Conservation (phyloP, 2,113 vertebrate genomes). For the Lonchura striata region DNA sequence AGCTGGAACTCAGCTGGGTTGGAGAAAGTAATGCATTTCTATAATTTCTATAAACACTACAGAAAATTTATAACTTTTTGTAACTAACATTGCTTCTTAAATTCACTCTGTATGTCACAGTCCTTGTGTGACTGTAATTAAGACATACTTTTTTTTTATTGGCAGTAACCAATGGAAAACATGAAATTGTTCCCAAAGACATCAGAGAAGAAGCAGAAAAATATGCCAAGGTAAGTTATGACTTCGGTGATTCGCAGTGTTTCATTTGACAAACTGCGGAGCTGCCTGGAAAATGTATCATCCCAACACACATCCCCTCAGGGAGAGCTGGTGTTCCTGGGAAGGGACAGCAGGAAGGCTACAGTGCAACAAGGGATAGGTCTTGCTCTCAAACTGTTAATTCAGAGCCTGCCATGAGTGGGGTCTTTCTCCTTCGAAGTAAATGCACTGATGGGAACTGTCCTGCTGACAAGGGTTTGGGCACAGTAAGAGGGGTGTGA, state of each 20-base stretch:
- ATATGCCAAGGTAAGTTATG: constrained; percentile 90
- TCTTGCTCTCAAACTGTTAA: not conserved
- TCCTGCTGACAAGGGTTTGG: not conserved
- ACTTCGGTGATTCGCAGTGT: not conserved
- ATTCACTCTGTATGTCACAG: not conserved
- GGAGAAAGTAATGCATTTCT: constrained; percentile 86
- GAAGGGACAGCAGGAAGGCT: not conserved
- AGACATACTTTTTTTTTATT: not conserved
- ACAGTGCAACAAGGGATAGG: not conserved
- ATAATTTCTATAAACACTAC: not conserved
- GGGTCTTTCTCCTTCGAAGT: not conserved
- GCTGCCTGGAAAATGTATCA: not conserved
- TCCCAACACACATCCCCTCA: not conserved
- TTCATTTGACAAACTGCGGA: not conserved
- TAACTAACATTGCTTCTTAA: not conserved
- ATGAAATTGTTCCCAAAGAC: constrained; percentile 94
- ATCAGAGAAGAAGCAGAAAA: constrained; percentile 96
- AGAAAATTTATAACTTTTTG: not conserved
- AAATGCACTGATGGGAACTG: not conserved
- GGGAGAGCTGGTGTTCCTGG: accelerated
- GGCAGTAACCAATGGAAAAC: constrained; percentile 93
- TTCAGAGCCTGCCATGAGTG: not conserved
- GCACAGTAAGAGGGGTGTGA: not conserved
- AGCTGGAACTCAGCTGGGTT: constrained; percentile 98
- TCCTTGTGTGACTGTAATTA: not conserved